Evolutionary conservation across 2,797 vertebrate species (phyloP).

Genomic region (Pristis pectinata): DNA sequence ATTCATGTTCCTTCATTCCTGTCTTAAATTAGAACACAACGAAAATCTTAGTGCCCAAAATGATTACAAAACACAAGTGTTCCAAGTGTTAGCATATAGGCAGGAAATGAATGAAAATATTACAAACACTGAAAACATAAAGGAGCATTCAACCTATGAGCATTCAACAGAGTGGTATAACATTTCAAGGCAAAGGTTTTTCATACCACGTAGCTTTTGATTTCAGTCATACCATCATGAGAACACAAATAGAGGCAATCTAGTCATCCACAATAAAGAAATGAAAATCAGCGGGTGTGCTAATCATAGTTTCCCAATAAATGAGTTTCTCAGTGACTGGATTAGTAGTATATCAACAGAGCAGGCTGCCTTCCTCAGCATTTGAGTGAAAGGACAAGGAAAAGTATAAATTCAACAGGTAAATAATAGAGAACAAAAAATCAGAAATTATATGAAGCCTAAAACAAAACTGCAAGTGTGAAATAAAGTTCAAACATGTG

Average conservation of each 20-base stretch:
- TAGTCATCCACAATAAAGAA: not conserved
- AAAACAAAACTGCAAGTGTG: not conserved
- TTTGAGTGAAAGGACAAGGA: not conserved
- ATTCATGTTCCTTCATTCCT: not conserved
- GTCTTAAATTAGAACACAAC: not conserved
- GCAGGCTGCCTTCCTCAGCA: not conserved
- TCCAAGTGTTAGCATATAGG: not conserved
- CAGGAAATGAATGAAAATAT: not conserved
- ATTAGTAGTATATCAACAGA: not conserved
- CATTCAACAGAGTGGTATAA: not conserved
- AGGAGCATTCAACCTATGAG: not conserved
- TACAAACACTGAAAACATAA: not conserved
- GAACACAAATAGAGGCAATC: not conserved
- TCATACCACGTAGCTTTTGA: not conserved
- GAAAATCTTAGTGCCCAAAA: not conserved
- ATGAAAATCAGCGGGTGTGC: not conserved
- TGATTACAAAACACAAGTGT: not conserved
- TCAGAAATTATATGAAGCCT: not conserved
- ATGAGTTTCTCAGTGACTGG: not conserved
- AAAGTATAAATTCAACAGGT: not conserved
- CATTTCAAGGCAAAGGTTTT: not conserved
- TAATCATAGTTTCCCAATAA: not conserved
- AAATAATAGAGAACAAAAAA: not conserved
- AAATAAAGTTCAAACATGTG: not conserved
- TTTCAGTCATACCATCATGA: not conserved